A percentile compares a stretch with the other conserved stretches of the same genome.
phyloP scores from a whole-genome alignment of 2,888 invertebrate genomes.

The Spodoptera littoralis region DNA sequence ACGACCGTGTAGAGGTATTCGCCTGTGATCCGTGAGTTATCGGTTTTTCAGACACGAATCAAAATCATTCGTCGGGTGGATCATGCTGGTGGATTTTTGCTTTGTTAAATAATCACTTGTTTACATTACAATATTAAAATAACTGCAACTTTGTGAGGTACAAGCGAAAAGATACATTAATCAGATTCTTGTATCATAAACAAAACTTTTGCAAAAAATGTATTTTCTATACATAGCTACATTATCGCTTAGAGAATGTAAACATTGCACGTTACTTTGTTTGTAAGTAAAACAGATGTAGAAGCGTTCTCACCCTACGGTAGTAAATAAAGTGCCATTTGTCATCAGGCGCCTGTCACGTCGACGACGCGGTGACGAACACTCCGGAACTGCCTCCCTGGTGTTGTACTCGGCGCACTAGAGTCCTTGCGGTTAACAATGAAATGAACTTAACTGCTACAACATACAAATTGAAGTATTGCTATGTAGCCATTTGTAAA shows the following conservation, averaged over 20 bases:
- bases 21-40: no score
- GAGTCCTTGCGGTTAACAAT: conserved; percentile 19
- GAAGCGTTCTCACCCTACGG: conserved; percentile 16
- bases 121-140: no score
- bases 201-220: no score
- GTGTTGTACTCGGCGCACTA: conserved; percentile 6
- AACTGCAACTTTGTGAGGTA: no score
- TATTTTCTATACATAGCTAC: neutral
- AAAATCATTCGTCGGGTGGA: no score
- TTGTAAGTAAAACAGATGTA: conserved; percentile 21
- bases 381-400: conserved; percentile 18
- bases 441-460: conserved; percentile 12
- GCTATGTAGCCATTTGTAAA: neutral
- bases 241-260: neutral
- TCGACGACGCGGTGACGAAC: conserved; percentile 25
- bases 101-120: no score
- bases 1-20: no score
- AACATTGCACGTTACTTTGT: conserved; percentile 7
- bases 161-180: no score
- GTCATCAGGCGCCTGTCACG: conserved; percentile 37
- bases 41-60: no score
- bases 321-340: conserved; percentile 39
- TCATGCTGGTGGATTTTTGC: no score
- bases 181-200: no score
- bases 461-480: neutral